Evolutionary conservation across 2,797 vertebrate genomes (phyloP), one percentile per base, ranked within the genome.

Genomic region (Macroramphosus scolopax): DNA sequence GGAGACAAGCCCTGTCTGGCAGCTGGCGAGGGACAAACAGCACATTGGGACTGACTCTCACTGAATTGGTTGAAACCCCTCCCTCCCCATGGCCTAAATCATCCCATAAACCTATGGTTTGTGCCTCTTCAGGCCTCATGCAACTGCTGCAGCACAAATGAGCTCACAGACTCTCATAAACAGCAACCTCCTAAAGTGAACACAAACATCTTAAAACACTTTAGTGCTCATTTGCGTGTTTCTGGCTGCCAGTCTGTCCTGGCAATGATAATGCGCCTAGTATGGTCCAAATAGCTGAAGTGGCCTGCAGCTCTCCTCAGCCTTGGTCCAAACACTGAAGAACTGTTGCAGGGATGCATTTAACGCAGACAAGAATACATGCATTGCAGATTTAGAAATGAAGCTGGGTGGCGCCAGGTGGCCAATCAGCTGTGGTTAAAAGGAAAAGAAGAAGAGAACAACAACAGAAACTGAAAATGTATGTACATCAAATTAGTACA

Each of bases 151-250:
- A 67, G 72, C 68, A 75, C 66, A 77, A 84, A 84, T 76, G 16
- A 77, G 65, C 73, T 74, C 51, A 62, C 51, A 62, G 53, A 75
- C 20, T 37, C 77, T 78, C 58, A 69, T 73, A 81, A 86, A 85
- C 67, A 80, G 52, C 64, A 69, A 72, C 26, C 60, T 75, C 58
- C 53, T 69, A 30, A 65, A 62, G 63, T 30, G 35, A 80, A 82
- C 47, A 69, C 59, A 74, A 74, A 81, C 79, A 82, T 83, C 78
- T 87, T 83, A 76, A 80, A 87, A 75, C 72, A 77, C 77, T 85
- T 83, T 45, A 33, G 62, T 65, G 41, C 15, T 61, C 37, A 45
- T 77, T 75, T 75, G 52, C 54, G 69, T 48, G 60, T 64, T 77
- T 81, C 42, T 25, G 72, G 68, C 56, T 56, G 75, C 75, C 73